phyloP scores from a whole-genome alignment of 2,797 vertebrate genomes.

The Rhinichthys osculus region DNA sequence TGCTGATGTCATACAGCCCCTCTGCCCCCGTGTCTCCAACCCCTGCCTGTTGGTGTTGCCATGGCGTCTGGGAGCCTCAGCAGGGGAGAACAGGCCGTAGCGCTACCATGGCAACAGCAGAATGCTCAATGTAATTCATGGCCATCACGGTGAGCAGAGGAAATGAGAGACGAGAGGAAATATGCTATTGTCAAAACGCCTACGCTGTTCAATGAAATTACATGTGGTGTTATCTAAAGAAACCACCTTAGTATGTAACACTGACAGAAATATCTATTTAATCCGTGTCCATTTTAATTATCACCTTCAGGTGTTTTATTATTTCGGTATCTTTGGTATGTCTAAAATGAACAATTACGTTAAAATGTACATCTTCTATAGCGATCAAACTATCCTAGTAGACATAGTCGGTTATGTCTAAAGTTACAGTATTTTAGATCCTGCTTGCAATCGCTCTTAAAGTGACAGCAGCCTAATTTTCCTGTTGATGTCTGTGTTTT shows the following conservation, averaged over 20 bases:
- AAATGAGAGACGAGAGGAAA: slow-evolving; percentile 50
- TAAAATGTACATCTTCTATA: no score
- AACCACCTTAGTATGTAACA: background rate
- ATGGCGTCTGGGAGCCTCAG: slow-evolving; percentile 65
- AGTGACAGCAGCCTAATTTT: no score
- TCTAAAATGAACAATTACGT: no score
- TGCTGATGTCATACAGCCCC: slow-evolving; percentile 33
- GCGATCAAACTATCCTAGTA: no score
- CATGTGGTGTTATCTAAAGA: slow-evolving; percentile 4
- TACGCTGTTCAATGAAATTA: background rate
- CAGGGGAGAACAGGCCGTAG: slow-evolving; percentile 61
- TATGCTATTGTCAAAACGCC: slow-evolving; percentile 8
- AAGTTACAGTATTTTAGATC: no score
- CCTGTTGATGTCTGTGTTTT: no score
- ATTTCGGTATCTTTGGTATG: background rate
- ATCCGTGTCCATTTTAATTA: background rate
- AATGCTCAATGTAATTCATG: slow-evolving; percentile 65
- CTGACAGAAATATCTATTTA: background rate
- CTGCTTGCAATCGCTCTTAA: no score
- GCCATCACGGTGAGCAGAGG: slow-evolving; percentile 54
- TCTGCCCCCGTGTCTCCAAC: slow-evolving; percentile 58
- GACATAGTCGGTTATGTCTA: no score
- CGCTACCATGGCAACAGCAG: slow-evolving; percentile 65
- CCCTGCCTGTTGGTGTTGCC: slow-evolving; percentile 68
- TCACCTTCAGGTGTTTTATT: background rate